Percentiles rank a stretch among this genome's conserved stretches.
Evolutionary conservation across 64 coral and sea anemone species (phyloP).

Genomic region (Stylophora pistillata): DNA sequence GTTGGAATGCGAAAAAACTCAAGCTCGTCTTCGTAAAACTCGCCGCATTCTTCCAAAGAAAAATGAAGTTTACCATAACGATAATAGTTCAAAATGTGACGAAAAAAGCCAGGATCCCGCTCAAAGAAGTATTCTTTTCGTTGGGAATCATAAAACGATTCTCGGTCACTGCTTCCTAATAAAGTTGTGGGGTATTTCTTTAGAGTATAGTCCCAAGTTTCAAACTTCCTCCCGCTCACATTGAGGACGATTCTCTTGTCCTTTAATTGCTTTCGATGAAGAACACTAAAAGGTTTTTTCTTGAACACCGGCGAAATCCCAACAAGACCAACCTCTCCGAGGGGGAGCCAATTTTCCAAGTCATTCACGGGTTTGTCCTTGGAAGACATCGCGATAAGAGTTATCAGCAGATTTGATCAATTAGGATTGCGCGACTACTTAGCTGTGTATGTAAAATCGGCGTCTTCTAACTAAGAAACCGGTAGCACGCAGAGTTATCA

Average conservation of each 20-base stretch:
- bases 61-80: constrained; percentile 83
- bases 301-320: constrained; percentile 68
- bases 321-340: constrained; percentile 55
- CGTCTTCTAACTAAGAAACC: not conserved
- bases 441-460: not conserved
- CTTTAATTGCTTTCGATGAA: constrained; percentile 45
- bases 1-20: constrained; percentile 80
- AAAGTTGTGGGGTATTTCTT: constrained; percentile 82
- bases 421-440: not conserved
- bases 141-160: constrained; percentile 65
- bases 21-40: constrained; percentile 77
- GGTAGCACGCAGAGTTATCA: not conserved
- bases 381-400: not conserved
- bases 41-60: constrained; percentile 80
- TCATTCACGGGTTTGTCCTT: constrained; percentile 1
- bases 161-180: constrained; percentile 57
- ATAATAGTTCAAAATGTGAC: constrained; percentile 90
- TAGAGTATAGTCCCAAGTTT: constrained; percentile 89
- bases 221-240: constrained; percentile 84
- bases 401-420: not conserved
- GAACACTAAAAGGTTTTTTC: constrained; percentile 31
- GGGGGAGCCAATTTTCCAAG: constrained; percentile 52
- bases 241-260: constrained; percentile 83
- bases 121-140: constrained; percentile 81
- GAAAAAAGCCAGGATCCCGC: constrained; percentile 80